Conservation (phyloP, 2,113 vertebrate species). For the Quiscalus mexicanus region DNA sequence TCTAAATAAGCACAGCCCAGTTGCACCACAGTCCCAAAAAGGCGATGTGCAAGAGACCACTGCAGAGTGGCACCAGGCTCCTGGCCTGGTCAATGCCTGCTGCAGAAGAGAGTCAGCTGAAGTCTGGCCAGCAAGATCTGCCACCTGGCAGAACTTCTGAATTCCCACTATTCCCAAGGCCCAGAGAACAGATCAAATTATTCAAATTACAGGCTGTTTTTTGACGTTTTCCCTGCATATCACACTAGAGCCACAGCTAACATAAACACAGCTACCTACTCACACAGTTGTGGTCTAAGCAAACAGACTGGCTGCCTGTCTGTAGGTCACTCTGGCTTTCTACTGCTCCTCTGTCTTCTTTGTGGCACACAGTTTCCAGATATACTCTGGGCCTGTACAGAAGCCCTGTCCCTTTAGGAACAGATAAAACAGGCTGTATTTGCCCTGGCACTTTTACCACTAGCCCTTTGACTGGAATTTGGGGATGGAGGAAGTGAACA, state of each 20-base stretch:
- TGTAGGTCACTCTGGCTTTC: neutral
- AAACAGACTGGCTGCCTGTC: neutral
- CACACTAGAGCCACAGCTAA: neutral
- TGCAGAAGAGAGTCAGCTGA: neutral
- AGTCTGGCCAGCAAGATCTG: neutral
- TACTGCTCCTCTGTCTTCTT: neutral
- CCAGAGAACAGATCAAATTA: neutral
- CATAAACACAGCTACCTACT: neutral
- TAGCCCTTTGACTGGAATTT: neutral
- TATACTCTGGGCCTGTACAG: neutral
- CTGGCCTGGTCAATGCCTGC: neutral
- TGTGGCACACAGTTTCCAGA: neutral
- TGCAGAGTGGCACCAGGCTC: neutral
- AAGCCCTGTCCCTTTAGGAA: neutral
- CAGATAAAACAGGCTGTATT: neutral
- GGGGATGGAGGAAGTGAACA: neutral
- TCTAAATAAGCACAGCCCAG: neutral
- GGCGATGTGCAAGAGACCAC: neutral
- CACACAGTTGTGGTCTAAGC: neutral
- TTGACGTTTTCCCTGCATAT: neutral
- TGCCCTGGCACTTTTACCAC: neutral
- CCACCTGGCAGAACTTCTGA: neutral
- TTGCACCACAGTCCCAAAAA: neutral
- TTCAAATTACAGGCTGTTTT: neutral
- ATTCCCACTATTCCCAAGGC: neutral